Percentiles rank a stretch among this genome's conserved stretches.
Evolutionary conservation across 2,888 invertebrate genomes (phyloP).

Genomic region (Syrista parreyssii): DNA sequence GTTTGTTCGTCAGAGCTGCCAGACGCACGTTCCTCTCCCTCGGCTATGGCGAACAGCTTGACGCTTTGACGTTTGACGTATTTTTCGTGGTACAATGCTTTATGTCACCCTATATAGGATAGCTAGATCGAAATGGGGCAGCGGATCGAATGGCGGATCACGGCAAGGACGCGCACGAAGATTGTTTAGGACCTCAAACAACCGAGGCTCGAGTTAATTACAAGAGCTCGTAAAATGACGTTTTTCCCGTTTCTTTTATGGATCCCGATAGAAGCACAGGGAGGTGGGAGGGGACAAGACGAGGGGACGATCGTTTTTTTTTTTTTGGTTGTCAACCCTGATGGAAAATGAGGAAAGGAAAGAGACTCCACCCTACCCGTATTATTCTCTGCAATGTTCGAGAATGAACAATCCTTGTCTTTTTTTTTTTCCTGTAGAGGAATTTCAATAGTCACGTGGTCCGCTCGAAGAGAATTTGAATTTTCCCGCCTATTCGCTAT

Average conservation of each 20-base stretch:
- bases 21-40: background rate
- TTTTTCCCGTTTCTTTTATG: background rate
- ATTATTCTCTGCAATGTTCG: background rate
- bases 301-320: background rate
- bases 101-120: background rate
- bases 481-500: background rate
- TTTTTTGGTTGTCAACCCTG: background rate
- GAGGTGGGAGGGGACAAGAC: background rate
- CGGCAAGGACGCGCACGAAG: background rate
- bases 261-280: background rate
- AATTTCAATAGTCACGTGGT: background rate
- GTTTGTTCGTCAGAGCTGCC: background rate
- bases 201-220: constrained; percentile 14
- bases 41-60: background rate
- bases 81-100: background rate
- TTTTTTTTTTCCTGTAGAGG: background rate
- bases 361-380: background rate
- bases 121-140: background rate
- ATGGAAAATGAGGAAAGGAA: background rate
- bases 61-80: background rate
- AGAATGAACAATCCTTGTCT: background rate
- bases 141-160: background rate
- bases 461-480: background rate
- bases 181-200: constrained; percentile 21
- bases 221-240: constrained; percentile 13